Evolutionary conservation across 2,797 vertebrate species (phyloP).

Genomic region (Phataginus tricuspis): DNA sequence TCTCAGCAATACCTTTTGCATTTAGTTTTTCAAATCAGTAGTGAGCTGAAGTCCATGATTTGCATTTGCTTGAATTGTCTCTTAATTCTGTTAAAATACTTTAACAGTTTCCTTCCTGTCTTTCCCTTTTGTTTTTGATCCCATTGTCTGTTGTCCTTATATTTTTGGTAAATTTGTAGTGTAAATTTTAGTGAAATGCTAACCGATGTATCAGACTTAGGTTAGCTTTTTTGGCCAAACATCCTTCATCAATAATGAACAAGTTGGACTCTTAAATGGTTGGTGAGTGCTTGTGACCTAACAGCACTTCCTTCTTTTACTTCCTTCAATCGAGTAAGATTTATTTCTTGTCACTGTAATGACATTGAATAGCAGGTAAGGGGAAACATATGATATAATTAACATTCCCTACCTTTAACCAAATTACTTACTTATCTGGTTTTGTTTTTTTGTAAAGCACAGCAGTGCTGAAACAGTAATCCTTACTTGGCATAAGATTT

Average conservation of each 20-base stretch:
- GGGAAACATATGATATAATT: not conserved
- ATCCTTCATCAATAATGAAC: not conserved
- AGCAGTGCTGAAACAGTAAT: not conserved
- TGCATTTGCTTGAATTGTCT: not conserved
- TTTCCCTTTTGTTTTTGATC: not conserved
- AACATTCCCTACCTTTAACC: not conserved
- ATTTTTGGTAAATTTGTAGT: not conserved
- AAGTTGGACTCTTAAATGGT: not conserved
- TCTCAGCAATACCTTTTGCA: not conserved
- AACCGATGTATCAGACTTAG: not conserved
- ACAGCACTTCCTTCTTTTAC: not conserved
- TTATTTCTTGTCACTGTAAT: not conserved
- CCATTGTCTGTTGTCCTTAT: not conserved
- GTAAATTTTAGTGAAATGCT: not conserved
- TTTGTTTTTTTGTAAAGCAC: not conserved
- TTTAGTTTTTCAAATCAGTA: not conserved
- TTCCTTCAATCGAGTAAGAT: not conserved
- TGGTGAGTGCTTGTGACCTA: not conserved
- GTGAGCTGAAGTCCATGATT: not conserved
- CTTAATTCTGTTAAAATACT: not conserved
- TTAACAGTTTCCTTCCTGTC: not conserved
- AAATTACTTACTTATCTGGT: not conserved
- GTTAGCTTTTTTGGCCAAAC: slow-evolving; percentile 9
- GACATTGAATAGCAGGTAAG: not conserved
- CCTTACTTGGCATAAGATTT: slow-evolving; percentile 33